phyloP scores from a whole-genome alignment of 2,797 vertebrate genomes.

The Chrysocyon brachyurus region DNA sequence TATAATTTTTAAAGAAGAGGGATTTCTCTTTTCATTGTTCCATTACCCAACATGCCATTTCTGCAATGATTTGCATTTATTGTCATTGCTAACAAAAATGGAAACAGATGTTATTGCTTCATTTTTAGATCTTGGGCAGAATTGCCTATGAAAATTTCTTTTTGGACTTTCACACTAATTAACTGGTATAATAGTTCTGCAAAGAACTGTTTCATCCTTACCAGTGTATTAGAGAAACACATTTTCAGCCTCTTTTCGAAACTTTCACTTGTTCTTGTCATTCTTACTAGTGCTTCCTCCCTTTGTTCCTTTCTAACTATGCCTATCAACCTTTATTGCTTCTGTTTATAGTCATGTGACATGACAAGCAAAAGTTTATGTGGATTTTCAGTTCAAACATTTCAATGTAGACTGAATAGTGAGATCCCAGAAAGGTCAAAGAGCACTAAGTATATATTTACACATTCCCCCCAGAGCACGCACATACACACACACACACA shows the following conservation, averaged over 20 bases:
- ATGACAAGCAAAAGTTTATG: constrained; percentile 13
- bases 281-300: constrained; percentile 26
- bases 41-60: not conserved
- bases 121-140: constrained; percentile 43
- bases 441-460: not conserved
- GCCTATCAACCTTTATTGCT: not conserved
- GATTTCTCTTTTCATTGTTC: constrained; percentile 5
- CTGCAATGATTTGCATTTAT: not conserved
- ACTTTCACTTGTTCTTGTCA: not conserved
- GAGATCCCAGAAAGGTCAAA: not conserved
- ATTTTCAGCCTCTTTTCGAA: not conserved
- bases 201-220: not conserved
- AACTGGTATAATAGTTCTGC: not conserved
- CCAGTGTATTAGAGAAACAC: not conserved
- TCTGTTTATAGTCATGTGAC: not conserved
- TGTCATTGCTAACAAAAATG: constrained; percentile 42
- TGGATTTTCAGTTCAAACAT: constrained; percentile 53
- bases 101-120: not conserved
- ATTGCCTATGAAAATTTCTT: not conserved
- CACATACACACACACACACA: not conserved
- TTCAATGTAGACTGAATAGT: constrained; percentile 38
- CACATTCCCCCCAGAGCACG: accelerated
- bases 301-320: constrained; percentile 17
- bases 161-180: not conserved
- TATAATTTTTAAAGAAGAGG: not conserved